Evolutionary conservation across 1,140 invertebrate genomes (phyloP), one percentile per base, ranked within the genome.

Genomic region (Mactra quadrangularis): DNA sequence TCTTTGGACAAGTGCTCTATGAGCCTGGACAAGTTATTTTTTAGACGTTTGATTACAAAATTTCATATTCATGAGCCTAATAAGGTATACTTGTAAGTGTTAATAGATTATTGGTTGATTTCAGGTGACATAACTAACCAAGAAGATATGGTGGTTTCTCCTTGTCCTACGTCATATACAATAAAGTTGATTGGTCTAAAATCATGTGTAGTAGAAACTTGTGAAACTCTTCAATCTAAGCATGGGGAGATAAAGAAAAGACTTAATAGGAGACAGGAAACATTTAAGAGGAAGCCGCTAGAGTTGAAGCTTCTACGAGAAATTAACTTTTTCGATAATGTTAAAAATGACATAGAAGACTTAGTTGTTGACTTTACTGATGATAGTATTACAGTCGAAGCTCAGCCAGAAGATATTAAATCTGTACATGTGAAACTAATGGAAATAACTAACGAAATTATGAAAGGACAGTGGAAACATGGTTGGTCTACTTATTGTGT

Each of bases 331-430:
- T 47, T 76, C 17, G 41, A 50, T n/a, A 38, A 31, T 1, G 9
- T 76, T 15, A 45, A 50, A 50, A 7, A 50, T 6, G 74, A 76
- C 19, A 35, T 35, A 9, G 45, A 45, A 7, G 74, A 76, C 17
- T 45, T 64, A 17, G 19, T 50, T 22, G 38, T 76, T 1, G 13
- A 50, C 9, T 17, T 50, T 17, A 57, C 41, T 31, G 38, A 62
- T 50, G 74, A 53, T 17, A 38, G 31, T 19, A 22, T 76, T 15
- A 62, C 35, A 6, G 17, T 76, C 6, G 74, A 76, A 33, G 74
- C 53, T n/a, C 74, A 76, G 29, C 74, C 74, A 9, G 74, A 76
- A 0, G 74, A 76, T 25, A 76, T 76, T 13, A 45, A 53, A 1
- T 3, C n/a, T n/a, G 45, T 60, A 11, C 25, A 59, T 0, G 1